Evolutionary conservation across 2,113 vertebrate genomes (phyloP).

Genomic region (Halcyon senegalensis): DNA sequence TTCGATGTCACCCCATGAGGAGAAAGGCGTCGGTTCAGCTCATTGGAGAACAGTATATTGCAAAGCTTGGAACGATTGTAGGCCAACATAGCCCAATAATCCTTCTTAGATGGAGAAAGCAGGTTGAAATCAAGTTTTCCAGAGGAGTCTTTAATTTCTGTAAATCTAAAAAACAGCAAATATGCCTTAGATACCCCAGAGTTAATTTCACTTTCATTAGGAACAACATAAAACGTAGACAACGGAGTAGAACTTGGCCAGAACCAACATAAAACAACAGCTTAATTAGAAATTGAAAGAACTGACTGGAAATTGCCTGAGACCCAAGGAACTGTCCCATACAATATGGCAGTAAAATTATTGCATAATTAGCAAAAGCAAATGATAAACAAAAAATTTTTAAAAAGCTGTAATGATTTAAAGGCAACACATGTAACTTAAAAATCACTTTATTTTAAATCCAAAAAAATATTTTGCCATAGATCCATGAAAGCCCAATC

Average conservation of each 20-base stretch:
- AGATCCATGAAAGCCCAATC: slow-evolving; percentile 12
- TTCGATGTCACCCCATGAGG: slow-evolving; percentile 88
- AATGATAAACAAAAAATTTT: neutral
- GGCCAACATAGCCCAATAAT: slow-evolving; percentile 96
- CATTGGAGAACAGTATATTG: slow-evolving; percentile 91
- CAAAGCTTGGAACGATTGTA: slow-evolving; percentile 98
- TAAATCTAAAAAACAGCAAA: slow-evolving; percentile 82
- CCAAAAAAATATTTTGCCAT: neutral
- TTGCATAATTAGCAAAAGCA: neutral
- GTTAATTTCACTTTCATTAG: slow-evolving; percentile 9
- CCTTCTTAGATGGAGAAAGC: slow-evolving; percentile 86
- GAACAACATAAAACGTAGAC: neutral
- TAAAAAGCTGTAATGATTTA: neutral
- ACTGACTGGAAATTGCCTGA: neutral
- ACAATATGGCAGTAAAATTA: neutral
- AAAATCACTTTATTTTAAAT: neutral
- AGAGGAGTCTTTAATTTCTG: slow-evolving; percentile 85
- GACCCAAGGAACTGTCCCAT: neutral
- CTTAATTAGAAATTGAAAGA: neutral
- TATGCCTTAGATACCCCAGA: neutral
- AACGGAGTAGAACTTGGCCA: neutral
- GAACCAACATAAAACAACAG: neutral
- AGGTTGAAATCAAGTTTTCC: slow-evolving; percentile 87
- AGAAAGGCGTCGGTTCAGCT: slow-evolving; percentile 91
- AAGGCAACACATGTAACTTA: neutral